Evolutionary conservation across 2,113 vertebrate species (phyloP).

Genomic region (Tachysurus vachellii): DNA sequence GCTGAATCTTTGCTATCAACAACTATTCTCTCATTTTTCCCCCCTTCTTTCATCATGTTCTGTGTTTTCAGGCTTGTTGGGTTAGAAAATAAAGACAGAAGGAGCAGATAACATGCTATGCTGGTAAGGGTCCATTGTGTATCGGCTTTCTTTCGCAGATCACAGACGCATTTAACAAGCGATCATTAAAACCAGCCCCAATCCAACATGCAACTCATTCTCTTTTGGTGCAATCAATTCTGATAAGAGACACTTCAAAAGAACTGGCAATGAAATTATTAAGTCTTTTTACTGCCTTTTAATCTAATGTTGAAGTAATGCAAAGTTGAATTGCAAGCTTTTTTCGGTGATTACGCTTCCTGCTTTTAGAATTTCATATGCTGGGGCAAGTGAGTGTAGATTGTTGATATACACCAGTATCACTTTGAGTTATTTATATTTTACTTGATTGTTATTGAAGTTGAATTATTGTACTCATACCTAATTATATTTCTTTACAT

Average conservation of each 20-base stretch:
- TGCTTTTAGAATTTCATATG: background rate
- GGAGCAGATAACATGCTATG: constrained; percentile 17
- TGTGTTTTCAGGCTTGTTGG: constrained; percentile 33
- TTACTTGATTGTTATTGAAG: background rate
- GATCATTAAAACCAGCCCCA: constrained; percentile 35
- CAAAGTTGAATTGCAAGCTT: background rate
- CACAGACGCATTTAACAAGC: constrained; percentile 34
- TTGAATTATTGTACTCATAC: background rate
- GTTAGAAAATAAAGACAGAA: constrained; percentile 13
- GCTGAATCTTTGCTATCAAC: constrained; percentile 48
- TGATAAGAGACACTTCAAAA: constrained; percentile 36
- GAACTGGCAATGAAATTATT: background rate
- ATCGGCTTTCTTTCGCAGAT: constrained; percentile 10
- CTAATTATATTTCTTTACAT: background rate
- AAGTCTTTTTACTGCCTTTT: background rate
- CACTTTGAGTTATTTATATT: background rate
- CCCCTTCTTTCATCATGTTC: constrained; percentile 16
- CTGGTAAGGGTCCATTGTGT: constrained; percentile 50
- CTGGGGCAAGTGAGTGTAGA: background rate
- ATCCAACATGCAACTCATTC: background rate
- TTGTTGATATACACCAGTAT: background rate
- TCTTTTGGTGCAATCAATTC: constrained; percentile 29
- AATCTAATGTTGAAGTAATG: background rate
- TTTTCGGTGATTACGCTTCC: background rate
- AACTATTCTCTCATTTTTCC: constrained; percentile 20